phyloP scores from a whole-genome alignment of 2,797 vertebrate species.

The Mus spretus region DNA sequence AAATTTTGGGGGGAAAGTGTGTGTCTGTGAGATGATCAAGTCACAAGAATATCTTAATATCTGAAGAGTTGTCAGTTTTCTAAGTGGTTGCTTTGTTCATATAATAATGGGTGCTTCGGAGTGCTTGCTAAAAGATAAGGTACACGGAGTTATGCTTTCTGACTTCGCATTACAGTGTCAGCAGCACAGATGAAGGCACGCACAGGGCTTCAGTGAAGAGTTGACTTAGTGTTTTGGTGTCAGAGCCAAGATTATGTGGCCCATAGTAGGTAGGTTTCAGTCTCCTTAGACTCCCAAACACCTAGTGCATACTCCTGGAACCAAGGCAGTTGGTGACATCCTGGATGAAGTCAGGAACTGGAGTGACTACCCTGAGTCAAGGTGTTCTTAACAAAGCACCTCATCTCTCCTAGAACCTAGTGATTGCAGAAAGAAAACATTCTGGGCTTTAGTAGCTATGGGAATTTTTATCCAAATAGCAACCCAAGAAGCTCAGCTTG shows the following conservation, averaged over 20 bases:
- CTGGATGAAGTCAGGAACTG: background rate
- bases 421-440: background rate
- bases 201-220: background rate
- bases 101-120: background rate
- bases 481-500: background rate
- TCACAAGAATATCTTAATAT: background rate
- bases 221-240: background rate
- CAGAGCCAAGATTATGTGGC: conserved; percentile 11
- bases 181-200: background rate
- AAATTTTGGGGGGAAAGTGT: background rate
- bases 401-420: background rate
- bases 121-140: background rate
- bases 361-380: background rate
- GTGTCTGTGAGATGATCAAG: background rate
- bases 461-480: background rate
- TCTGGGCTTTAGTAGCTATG: background rate
- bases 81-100: conserved; percentile 4
- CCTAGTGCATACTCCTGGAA: background rate
- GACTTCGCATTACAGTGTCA: background rate
- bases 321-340: background rate
- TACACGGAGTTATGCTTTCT: background rate
- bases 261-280: background rate
- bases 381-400: background rate
- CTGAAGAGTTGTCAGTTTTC: background rate
- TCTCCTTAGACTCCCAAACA: background rate